Evolutionary conservation across 2,797 vertebrate species (phyloP).

Genomic region (Tympanoctomys barrerae): DNA sequence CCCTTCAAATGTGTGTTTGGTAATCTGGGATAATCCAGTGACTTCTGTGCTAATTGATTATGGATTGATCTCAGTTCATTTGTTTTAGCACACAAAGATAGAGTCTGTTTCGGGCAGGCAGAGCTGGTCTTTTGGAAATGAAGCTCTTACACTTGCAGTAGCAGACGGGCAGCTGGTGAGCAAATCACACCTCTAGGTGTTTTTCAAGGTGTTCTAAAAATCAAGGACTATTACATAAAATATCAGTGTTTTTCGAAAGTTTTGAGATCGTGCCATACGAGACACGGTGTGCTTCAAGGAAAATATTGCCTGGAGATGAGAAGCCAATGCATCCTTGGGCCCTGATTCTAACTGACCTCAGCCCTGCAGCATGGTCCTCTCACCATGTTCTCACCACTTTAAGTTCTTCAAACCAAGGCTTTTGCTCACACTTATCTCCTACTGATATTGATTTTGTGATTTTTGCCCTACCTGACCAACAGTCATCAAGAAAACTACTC

Average conservation of each 20-base stretch:
- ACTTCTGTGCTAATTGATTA: neutral
- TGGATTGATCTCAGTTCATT: neutral
- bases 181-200: neutral
- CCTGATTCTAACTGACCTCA: neutral
- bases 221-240: neutral
- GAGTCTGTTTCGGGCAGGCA: neutral
- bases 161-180: too few species aligned
- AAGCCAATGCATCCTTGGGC: too few species aligned
- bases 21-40: neutral
- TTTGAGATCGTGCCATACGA: neutral
- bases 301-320: neutral
- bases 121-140: neutral
- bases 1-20: neutral
- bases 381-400: neutral
- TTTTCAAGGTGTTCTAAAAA: slow-evolving; percentile 30
- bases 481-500: neutral
- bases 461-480: neutral
- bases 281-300: neutral
- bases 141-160: neutral
- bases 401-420: too few species aligned
- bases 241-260: neutral
- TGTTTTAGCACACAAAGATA: neutral
- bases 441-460: neutral
- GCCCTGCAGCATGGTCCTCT: neutral
- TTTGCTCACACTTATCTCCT: neutral